Conservation (phyloP, 2,888 invertebrate species). For the Chrysopilus asiliformis region DNA sequence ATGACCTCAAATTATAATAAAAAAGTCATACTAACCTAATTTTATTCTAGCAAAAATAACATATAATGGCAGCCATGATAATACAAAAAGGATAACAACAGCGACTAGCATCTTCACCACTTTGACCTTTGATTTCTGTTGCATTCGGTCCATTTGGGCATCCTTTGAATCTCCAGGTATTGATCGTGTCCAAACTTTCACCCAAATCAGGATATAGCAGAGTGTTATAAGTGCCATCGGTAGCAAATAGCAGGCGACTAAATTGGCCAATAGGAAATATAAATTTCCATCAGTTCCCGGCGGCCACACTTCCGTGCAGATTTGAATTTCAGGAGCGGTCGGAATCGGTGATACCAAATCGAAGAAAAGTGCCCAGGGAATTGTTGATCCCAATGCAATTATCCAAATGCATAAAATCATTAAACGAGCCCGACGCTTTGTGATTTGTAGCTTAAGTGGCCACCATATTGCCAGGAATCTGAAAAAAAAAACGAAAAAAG, state of each 20-base stretch:
- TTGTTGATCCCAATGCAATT: slow-evolving; percentile 68
- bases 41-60: slow-evolving; percentile 79
- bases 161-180: slow-evolving; percentile 87
- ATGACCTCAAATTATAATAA: too few relatives aligned
- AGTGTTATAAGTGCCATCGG: slow-evolving; percentile 83
- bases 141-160: slow-evolving; percentile 82
- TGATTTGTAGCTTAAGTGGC: slow-evolving; percentile 82
- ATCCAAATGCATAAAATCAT: slow-evolving; percentile 87
- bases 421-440: slow-evolving; percentile 71
- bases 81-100: slow-evolving; percentile 82
- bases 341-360: slow-evolving; percentile 46
- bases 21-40: slow-evolving; percentile 47
- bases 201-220: slow-evolving; percentile 86
- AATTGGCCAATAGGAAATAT: slow-evolving; percentile 79
- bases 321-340: slow-evolving; percentile 58
- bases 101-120: slow-evolving; percentile 90
- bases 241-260: slow-evolving; percentile 78
- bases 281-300: slow-evolving; percentile 64
- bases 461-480: slow-evolving; percentile 95
- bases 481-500: slow-evolving; percentile 38
- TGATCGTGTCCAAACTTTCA: slow-evolving; percentile 74
- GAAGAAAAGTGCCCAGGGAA: slow-evolving; percentile 86
- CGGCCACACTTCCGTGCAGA: slow-evolving; percentile 80
- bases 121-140: slow-evolving; percentile 87
- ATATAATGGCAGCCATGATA: slow-evolving; percentile 88